These are phyloP conservation scores for Sinella curviseta DNA, from an alignment of 1,140 invertebrate species.

Conservation along the genomic window DNA sequence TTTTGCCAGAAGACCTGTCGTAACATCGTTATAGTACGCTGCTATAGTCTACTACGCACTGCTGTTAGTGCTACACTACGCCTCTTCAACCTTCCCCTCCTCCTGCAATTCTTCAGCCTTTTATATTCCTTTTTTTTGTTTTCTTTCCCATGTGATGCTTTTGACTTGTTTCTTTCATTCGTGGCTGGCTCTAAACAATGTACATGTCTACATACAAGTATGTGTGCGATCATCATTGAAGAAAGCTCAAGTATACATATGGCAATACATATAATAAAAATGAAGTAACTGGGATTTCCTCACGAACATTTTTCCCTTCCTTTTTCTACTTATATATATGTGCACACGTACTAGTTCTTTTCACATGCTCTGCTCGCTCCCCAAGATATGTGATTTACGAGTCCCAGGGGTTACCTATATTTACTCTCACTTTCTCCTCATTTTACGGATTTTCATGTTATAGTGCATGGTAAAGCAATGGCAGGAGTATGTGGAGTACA, in stretches of 20 bases:
- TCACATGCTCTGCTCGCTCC: neutral
- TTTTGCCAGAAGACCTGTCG: neutral
- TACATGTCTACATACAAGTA: too few relatives aligned
- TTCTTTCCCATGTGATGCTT: too few relatives aligned
- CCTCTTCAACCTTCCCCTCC: neutral
- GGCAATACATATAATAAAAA: too few relatives aligned
- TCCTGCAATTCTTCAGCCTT: neutral
- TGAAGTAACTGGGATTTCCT: neutral
- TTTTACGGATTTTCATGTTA: conserved; percentile 25
- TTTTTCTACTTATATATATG: neutral
- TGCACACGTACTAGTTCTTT: too few relatives aligned
- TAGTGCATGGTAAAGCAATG: too few relatives aligned
- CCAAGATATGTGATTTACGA: conserved; percentile 39
- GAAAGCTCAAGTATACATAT: neutral
- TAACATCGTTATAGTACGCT: neutral
- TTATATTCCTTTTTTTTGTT: neutral
- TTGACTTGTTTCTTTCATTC: conserved; percentile 8
- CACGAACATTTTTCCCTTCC: neutral
- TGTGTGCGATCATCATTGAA: too few relatives aligned
- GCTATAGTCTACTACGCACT: neutral
- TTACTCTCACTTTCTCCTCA: conserved; percentile 39
- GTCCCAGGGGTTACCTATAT: conserved; percentile 33
- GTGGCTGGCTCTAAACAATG: neutral
- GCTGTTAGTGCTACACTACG: too few relatives aligned
- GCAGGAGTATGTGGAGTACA: too few relatives aligned